Percentiles rank a stretch among this genome's conserved stretches.
Evolutionary conservation across 2,797 vertebrate genomes (phyloP).

Genomic region (Rallus crepitans): DNA sequence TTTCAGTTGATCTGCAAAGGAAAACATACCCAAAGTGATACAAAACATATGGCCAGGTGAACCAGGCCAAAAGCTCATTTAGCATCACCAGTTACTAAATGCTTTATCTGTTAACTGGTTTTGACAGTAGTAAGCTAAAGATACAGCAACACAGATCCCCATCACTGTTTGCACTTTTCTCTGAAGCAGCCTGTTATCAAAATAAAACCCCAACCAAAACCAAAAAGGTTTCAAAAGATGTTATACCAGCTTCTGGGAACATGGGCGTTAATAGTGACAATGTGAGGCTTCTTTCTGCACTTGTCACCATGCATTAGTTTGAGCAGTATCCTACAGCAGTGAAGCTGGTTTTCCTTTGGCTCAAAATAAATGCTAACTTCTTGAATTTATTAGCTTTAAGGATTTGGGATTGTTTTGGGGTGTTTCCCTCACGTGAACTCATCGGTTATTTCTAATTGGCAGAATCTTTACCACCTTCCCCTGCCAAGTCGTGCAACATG

Average conservation of each 20-base stretch:
- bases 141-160: neutral
- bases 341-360: neutral
- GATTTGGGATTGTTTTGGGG: rapidly evolving
- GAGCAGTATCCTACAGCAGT: neutral
- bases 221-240: neutral
- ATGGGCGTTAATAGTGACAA: neutral
- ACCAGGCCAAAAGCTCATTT: neutral
- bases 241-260: neutral
- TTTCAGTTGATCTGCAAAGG: neutral
- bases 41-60: slow-evolving; percentile 12
- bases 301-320: neutral
- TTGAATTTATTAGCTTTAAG: neutral
- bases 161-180: neutral
- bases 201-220: neutral
- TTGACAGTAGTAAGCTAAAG: slow-evolving; percentile 8
- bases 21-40: neutral
- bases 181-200: neutral
- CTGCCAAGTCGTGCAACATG: neutral
- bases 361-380: neutral
- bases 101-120: neutral
- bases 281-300: neutral
- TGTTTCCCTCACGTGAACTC: neutral
- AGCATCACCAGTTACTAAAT: neutral
- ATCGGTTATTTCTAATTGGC: neutral
- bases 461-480: neutral